A percentile compares a stretch with the other conserved stretches of the same genome.
Conservation (phyloP, 2,797 vertebrate species). For the Thamnophis elegans region DNA sequence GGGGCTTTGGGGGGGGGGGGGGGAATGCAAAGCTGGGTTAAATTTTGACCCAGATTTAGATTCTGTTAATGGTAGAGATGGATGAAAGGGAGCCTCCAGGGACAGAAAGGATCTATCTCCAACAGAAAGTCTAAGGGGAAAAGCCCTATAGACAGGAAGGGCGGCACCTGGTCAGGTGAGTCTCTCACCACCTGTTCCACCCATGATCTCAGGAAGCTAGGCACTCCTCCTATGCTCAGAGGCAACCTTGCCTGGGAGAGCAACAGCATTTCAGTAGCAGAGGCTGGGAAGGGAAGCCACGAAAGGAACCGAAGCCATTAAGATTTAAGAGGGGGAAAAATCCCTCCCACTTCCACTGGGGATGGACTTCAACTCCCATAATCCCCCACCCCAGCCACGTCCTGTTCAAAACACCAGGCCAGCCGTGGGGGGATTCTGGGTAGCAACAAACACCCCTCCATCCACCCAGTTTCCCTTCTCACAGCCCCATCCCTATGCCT, state of each 20-base stretch:
- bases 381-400: background rate
- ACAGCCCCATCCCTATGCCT: background rate
- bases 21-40: background rate
- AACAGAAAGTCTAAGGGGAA: background rate
- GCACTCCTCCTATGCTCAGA: background rate
- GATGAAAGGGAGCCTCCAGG: background rate
- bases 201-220: background rate
- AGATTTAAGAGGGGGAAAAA: background rate
- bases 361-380: background rate
- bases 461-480: background rate
- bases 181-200: background rate
- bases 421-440: background rate
- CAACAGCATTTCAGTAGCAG: background rate
- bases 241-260: background rate
- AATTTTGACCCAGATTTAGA: background rate
- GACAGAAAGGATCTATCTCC: background rate
- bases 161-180: background rate
- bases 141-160: background rate
- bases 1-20: accelerated
- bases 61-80: too few species aligned
- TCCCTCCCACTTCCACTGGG: background rate
- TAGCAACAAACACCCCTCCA: background rate
- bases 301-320: background rate
- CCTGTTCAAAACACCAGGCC: background rate
- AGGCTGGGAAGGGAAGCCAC: background rate